Conservation (phyloP, 2,797 vertebrate genomes). For the Sciurus vulgaris region DNA sequence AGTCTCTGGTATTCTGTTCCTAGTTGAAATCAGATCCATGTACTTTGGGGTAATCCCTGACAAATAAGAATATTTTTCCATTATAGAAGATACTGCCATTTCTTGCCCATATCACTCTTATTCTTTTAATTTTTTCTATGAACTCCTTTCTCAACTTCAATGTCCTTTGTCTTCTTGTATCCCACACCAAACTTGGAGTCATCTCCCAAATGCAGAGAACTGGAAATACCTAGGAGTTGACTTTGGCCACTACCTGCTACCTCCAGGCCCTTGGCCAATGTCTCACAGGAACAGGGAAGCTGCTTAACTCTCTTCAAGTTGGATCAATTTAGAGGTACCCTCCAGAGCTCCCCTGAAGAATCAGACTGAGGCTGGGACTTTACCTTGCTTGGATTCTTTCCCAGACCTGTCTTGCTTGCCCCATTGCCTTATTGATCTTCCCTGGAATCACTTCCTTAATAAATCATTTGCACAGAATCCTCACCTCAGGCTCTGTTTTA, state of each 20-base stretch:
- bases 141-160: neutral
- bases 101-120: neutral
- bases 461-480: neutral
- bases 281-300: neutral
- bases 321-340: neutral
- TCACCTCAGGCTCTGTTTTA: neutral
- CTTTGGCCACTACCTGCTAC: neutral
- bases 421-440: neutral
- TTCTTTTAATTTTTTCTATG: constrained; percentile 24
- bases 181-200: neutral
- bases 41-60: neutral
- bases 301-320: neutral
- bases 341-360: neutral
- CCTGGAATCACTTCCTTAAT: neutral
- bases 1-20: neutral
- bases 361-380: neutral
- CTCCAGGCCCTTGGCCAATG: neutral
- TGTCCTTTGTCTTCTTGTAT: constrained; percentile 21
- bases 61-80: neutral
- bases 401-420: neutral
- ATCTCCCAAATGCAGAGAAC: constrained; percentile 8
- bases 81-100: neutral
- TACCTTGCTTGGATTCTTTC: constrained; percentile 24
- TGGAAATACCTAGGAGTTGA: constrained; percentile 15
- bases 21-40: constrained; percentile 10